Conservation (phyloP, 2,113 vertebrate species). For the Athene noctua region DNA sequence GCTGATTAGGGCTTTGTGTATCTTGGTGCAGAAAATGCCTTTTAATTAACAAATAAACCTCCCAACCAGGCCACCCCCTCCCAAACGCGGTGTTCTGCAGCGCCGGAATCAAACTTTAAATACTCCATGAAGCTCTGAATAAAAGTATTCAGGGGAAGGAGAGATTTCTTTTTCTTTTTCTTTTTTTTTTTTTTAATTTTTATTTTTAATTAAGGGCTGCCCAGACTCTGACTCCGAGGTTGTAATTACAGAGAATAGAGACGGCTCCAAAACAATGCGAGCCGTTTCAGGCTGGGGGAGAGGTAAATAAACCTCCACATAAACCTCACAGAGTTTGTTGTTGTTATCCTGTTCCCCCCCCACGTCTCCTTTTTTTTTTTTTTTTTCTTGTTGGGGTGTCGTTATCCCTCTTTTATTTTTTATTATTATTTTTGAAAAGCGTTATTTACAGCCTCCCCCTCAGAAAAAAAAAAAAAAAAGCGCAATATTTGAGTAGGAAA, state of each 20-base stretch:
- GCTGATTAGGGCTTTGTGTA: neutral
- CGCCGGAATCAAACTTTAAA: neutral
- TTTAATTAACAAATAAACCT: neutral
- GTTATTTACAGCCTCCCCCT: neutral
- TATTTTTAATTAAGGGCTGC: neutral
- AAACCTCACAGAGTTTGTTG: neutral
- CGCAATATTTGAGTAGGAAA: neutral
- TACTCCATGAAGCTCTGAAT: neutral
- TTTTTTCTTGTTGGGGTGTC: neutral
- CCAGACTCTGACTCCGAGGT: neutral
- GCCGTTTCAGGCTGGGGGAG: neutral
- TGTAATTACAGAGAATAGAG: neutral
- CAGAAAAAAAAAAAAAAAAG: neutral
- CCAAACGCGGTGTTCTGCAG: neutral
- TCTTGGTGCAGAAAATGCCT: neutral
- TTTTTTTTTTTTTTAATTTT: neutral
- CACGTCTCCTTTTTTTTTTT: too few species aligned
- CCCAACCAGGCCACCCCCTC: neutral
- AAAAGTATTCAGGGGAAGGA: neutral
- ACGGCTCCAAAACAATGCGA: neutral
- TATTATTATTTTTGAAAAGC: neutral
- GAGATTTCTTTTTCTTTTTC: neutral
- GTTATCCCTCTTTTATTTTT: neutral
- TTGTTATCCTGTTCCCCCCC: fast-evolving
- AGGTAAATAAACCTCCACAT: neutral